phyloP scores from a whole-genome alignment of 1,140 invertebrate genomes.

The Papilio dardanus region DNA sequence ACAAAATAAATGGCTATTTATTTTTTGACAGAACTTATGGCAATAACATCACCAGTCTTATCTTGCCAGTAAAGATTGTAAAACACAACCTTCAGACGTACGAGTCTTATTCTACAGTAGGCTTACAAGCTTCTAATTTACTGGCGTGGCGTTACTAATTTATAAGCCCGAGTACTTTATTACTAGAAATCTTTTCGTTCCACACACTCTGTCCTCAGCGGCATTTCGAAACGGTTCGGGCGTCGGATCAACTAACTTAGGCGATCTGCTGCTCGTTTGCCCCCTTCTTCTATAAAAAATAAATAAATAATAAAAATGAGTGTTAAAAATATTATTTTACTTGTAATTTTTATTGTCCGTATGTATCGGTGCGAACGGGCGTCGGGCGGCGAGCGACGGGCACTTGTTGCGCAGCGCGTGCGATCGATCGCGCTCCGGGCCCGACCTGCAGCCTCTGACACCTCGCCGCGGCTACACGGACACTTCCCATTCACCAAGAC shows the following conservation, averaged over 20 bases:
- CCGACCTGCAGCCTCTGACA: constrained; percentile 51
- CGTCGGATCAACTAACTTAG: too few species aligned
- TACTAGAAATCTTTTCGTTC: too few species aligned
- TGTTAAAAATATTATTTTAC: constrained; percentile 10
- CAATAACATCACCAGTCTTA: too few species aligned
- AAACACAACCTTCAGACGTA: too few species aligned
- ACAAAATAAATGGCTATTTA: too few species aligned
- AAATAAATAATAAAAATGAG: neutral
- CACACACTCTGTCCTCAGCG: too few species aligned
- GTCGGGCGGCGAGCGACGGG: constrained; percentile 26
- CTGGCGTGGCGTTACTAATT: too few species aligned
- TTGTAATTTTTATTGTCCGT: neutral
- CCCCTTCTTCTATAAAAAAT: too few species aligned
- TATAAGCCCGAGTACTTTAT: neutral
- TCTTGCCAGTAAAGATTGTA: too few species aligned
- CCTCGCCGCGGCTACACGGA: constrained; percentile 45
- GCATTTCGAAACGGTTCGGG: too few species aligned
- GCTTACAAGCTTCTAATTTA: neutral
- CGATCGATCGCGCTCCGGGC: constrained; percentile 59
- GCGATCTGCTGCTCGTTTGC: too few species aligned
- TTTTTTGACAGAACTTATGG: neutral
- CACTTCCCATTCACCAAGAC: constrained; percentile 52
- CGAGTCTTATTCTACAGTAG: neutral
- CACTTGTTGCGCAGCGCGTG: constrained; percentile 72
- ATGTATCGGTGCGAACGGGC: neutral